Evolutionary conservation across 2,888 invertebrate genomes (phyloP).

Genomic region (Habrosyne pyritoides): DNA sequence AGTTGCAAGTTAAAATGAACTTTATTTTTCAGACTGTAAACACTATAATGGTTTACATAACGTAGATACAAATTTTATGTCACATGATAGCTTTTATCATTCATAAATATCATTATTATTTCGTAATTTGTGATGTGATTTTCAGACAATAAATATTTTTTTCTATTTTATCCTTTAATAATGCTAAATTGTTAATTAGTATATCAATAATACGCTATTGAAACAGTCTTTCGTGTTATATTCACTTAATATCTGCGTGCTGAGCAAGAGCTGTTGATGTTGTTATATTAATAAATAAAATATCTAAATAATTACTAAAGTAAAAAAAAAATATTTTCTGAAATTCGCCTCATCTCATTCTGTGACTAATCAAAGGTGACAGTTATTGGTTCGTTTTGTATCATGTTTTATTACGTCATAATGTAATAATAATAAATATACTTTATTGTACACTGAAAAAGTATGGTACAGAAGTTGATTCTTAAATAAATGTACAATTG

Average conservation of each 20-base stretch:
- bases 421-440: no score
- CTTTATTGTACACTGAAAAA: no score
- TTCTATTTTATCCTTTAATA: background rate
- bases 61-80: background rate
- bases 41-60: background rate
- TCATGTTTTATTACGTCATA: background rate
- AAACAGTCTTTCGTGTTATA: no score
- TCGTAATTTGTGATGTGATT: no score
- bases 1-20: slow-evolving; percentile 14
- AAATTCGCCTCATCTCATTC: slow-evolving; percentile 2
- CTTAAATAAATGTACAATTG: no score
- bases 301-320: slow-evolving; percentile 19
- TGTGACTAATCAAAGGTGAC: slow-evolving; percentile 42
- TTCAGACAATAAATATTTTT: no score
- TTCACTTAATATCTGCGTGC: no score
- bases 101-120: background rate
- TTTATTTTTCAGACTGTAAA: background rate
- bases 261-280: no score
- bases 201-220: no score
- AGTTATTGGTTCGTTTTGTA: slow-evolving; percentile 12
- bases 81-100: background rate
- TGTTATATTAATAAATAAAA: no score
- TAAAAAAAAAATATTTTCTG: slow-evolving; percentile 16
- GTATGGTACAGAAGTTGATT: no score
- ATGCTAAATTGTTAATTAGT: no score